Conservation (phyloP, 37 sponge, comb jelly and placozoan species). For the Petrosia ficiformis region DNA sequence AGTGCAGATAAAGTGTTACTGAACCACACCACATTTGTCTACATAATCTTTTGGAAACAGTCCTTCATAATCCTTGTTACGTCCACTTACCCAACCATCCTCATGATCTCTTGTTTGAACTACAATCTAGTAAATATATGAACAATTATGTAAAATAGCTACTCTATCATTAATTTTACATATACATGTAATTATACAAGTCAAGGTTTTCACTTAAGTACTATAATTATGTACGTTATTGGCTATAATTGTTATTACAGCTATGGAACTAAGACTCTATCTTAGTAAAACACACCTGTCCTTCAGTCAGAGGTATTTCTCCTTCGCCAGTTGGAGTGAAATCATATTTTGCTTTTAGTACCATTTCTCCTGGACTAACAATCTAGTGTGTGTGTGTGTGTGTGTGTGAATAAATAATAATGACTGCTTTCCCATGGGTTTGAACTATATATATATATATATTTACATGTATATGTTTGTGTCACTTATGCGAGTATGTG, state of each 20-base stretch:
- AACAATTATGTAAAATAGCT: background rate
- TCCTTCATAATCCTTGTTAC: constrained; percentile 42
- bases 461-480: constrained; percentile 51
- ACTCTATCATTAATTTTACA: too few species aligned
- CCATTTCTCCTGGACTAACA: constrained; percentile 37
- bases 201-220: too few species aligned
- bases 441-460: background rate
- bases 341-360: constrained; percentile 53
- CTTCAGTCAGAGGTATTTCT: constrained; percentile 55
- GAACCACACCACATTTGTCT: background rate
- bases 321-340: constrained; percentile 24
- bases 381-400: constrained; percentile 24
- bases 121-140: constrained; percentile 49
- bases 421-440: background rate
- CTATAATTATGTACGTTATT: too few species aligned
- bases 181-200: too few species aligned
- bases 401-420: background rate
- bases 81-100: constrained; percentile 74
- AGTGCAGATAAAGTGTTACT: background rate
- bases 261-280: too few species aligned
- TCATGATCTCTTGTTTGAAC: constrained; percentile 39
- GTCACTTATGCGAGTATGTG: too few species aligned
- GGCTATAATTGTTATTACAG: background rate
- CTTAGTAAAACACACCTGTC: constrained; percentile 41
- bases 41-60: constrained; percentile 54